Conservation (phyloP, 2,888 invertebrate species). For the Leucozona laternaria region DNA sequence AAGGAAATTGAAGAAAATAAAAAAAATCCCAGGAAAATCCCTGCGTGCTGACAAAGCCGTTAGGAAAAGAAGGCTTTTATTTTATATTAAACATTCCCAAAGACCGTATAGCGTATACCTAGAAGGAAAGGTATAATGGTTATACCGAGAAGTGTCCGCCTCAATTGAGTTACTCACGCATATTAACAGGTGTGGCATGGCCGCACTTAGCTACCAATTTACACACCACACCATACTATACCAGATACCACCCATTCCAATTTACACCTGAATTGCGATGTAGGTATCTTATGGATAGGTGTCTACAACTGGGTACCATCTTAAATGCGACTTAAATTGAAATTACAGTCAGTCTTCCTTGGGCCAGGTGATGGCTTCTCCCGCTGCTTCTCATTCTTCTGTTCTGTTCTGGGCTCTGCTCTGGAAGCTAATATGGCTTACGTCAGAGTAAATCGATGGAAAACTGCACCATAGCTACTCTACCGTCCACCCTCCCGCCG, state of each 20-base stretch:
- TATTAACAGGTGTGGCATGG: slow-evolving; percentile 60
- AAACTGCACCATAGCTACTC: slow-evolving; percentile 37
- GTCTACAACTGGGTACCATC: slow-evolving; percentile 18
- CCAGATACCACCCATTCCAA: slow-evolving; percentile 40
- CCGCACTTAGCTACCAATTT: slow-evolving; percentile 15
- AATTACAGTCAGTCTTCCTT: slow-evolving; percentile 31
- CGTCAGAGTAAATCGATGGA: slow-evolving; percentile 48
- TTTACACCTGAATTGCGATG: slow-evolving; percentile 43
- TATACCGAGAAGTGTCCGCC: slow-evolving; percentile 31
- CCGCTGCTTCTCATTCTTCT: not conserved
- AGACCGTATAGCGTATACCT: slow-evolving; percentile 5
- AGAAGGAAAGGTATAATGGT: not conserved
- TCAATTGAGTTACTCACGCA: slow-evolving; percentile 63
- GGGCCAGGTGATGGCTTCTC: not conserved
- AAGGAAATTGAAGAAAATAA: slow-evolving; percentile 24
- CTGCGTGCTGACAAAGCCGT: slow-evolving; percentile 52
- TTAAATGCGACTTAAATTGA: slow-evolving; percentile 54
- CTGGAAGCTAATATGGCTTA: slow-evolving; percentile 19
- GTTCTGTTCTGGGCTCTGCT: not conserved
- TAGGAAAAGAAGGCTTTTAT: slow-evolving; percentile 1
- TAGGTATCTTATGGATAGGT: slow-evolving; percentile 19
- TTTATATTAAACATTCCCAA: not conserved
- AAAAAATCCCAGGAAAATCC: slow-evolving; percentile 38
- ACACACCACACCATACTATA: slow-evolving; percentile 29
- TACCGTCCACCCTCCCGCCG: not conserved